A percentile compares a stretch with the other conserved stretches of the same genome.
phyloP scores from a whole-genome alignment of 2,888 invertebrate genomes.

The Drosophila rubida region DNA sequence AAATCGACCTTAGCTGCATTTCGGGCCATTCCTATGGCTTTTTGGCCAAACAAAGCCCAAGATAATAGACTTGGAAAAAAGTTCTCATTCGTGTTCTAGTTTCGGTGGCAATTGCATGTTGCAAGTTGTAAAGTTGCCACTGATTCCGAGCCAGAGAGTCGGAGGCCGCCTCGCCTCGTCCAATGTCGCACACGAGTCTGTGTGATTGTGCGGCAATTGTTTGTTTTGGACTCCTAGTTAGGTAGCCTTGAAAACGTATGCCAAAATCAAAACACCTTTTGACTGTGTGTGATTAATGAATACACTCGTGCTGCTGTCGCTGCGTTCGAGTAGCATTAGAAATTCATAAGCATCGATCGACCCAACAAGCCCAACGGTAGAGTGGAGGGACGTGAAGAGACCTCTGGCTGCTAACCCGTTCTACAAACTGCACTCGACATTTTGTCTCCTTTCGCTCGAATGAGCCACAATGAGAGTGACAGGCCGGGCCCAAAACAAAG shows the following conservation, averaged over 20 bases:
- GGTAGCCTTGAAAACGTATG: conserved; percentile 74
- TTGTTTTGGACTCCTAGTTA: conserved; percentile 55
- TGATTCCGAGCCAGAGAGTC: conserved; percentile 30
- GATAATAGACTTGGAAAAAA: conserved; percentile 62
- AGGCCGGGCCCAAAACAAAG: conserved; percentile 56
- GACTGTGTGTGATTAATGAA: conserved; percentile 77
- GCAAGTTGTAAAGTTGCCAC: conserved; percentile 38
- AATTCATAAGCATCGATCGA: conserved; percentile 70
- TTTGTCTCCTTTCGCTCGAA: conserved; percentile 35
- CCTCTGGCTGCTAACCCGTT: conserved; percentile 45
- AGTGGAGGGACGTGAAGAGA: neutral
- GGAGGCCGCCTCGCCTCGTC: conserved; percentile 50
- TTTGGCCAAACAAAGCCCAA: conserved; percentile 53
- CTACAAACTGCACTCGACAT: conserved; percentile 40
- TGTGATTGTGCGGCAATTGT: conserved; percentile 56
- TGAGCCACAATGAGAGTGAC: conserved; percentile 62
- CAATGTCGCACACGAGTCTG: conserved; percentile 59
- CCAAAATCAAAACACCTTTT: conserved; percentile 72
- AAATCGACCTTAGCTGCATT: conserved; percentile 78
- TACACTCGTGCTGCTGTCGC: conserved; percentile 17
- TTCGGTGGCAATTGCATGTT: conserved; percentile 61
- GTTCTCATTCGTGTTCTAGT: conserved; percentile 83
- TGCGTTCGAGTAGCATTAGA: conserved; percentile 59
- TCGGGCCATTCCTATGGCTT: conserved; percentile 33
- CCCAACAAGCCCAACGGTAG: conserved; percentile 8